phyloP scores from a whole-genome alignment of 2,888 invertebrate genomes.

The Balanococcus diminutus region DNA sequence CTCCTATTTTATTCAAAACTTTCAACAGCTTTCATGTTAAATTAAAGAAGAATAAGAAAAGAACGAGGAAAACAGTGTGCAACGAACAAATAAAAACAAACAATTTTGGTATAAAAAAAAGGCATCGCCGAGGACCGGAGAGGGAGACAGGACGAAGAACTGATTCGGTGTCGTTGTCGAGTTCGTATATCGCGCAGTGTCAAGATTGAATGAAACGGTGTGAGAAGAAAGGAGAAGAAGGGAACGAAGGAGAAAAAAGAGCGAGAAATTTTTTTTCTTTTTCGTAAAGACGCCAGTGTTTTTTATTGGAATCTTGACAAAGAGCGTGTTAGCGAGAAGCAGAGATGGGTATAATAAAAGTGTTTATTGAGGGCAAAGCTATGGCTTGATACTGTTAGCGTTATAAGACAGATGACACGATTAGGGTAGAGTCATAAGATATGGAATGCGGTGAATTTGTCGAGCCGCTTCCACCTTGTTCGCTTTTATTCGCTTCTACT shows the following conservation, averaged over 20 bases:
- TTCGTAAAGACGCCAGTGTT: slow-evolving; percentile 9
- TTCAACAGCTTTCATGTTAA: slow-evolving; percentile 43
- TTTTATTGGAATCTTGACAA: slow-evolving; percentile 43
- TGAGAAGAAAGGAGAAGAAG: background rate
- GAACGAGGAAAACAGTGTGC: background rate
- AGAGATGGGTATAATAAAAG: slow-evolving; percentile 24
- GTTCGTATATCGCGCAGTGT: background rate
- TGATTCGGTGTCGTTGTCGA: slow-evolving; percentile 24
- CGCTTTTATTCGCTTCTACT: slow-evolving; percentile 42
- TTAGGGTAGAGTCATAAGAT: slow-evolving; percentile 41
- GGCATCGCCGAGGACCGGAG: background rate
- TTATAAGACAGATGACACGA: slow-evolving; percentile 44
- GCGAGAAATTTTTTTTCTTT: background rate
- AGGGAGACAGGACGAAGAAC: background rate
- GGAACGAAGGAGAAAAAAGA: background rate
- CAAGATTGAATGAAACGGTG: slow-evolving; percentile 14
- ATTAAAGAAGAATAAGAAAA: slow-evolving; percentile 8
- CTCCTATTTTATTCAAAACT: slow-evolving; percentile 35
- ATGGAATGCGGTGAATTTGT: slow-evolving; percentile 42
- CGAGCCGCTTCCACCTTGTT: slow-evolving; percentile 43
- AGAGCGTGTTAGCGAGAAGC: slow-evolving; percentile 38
- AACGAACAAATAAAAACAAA: slow-evolving; percentile 32
- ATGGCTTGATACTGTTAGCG: slow-evolving; percentile 37
- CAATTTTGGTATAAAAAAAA: background rate
- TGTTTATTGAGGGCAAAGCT: slow-evolving; percentile 41